Percentiles rank a stretch among this genome's conserved stretches.
These are phyloP conservation scores for Sander lucioperca DNA, from an alignment of 2,113 vertebrate species.

Conservation along the genomic window DNA sequence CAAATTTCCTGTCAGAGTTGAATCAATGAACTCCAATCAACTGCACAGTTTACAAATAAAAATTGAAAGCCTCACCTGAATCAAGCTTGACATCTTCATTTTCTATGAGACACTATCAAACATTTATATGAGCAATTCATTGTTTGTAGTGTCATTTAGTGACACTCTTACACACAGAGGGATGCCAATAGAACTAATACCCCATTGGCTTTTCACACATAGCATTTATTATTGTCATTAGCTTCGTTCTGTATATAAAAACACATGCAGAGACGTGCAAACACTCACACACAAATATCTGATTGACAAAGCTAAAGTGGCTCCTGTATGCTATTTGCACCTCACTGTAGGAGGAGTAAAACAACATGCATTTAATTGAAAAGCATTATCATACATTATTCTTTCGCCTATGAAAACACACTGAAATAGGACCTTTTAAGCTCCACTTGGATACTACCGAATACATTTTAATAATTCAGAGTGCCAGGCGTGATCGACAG, in stretches of 20 bases:
- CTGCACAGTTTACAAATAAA: constrained; percentile 30
- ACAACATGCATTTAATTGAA: constrained; percentile 10
- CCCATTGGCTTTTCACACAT: constrained; percentile 36
- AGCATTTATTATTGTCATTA: constrained; percentile 31
- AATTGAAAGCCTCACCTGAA: constrained; percentile 33
- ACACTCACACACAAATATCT: constrained; percentile 15
- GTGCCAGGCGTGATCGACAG: constrained; percentile 31
- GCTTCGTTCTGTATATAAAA: not conserved
- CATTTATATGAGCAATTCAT: constrained; percentile 12
- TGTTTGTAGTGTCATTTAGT: constrained; percentile 15
- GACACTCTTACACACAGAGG: not conserved
- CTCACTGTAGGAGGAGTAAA: constrained; percentile 1
- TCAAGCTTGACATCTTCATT: constrained; percentile 42
- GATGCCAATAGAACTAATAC: constrained; percentile 21
- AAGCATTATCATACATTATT: constrained; percentile 33
- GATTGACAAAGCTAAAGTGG: constrained; percentile 15
- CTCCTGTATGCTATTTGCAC: not conserved
- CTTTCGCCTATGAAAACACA: constrained; percentile 31
- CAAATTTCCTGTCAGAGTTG: constrained; percentile 37
- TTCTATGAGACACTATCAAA: constrained; percentile 38
- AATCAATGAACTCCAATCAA: constrained; percentile 38
- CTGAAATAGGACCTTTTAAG: constrained; percentile 43
- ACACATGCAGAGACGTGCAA: constrained; percentile 14
- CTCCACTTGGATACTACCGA: constrained; percentile 22
- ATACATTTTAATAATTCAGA: constrained; percentile 53